Evolutionary conservation across 2,888 invertebrate genomes (phyloP).

Genomic region (Dryococelus australis): DNA sequence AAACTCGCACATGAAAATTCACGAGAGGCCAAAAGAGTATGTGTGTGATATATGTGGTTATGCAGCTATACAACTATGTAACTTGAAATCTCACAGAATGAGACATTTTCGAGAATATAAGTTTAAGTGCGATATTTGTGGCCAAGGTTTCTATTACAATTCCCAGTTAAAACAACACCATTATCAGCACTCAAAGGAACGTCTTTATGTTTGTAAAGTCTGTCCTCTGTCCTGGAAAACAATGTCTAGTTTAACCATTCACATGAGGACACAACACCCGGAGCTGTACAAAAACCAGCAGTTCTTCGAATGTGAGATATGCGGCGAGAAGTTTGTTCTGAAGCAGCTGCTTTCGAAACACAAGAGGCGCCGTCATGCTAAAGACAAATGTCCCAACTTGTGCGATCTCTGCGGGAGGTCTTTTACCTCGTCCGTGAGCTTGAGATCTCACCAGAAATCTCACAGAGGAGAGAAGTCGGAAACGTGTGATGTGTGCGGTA

Average conservation of each 20-base stretch:
- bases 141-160: constrained; percentile 44
- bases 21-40: constrained; percentile 41
- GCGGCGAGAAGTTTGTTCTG: not conserved
- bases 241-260: not conserved
- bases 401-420: constrained; percentile 38
- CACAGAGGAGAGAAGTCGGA: constrained; percentile 39
- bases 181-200: constrained; percentile 40
- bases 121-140: constrained; percentile 51
- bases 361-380: constrained; percentile 50
- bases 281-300: not conserved
- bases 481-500: constrained; percentile 49
- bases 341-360: not conserved
- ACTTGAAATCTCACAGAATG: constrained; percentile 43
- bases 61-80: constrained; percentile 35
- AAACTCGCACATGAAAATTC: constrained; percentile 31
- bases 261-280: not conserved
- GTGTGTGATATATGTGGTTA: constrained; percentile 43
- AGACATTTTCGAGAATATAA: constrained; percentile 43
- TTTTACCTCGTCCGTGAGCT: constrained; percentile 48
- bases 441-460: constrained; percentile 34
- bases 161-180: constrained; percentile 38
- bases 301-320: too few relatives aligned
- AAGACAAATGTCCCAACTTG: constrained; percentile 35
- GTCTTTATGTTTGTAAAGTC: constrained; percentile 36
- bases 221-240: constrained; percentile 32